Evolutionary conservation across 2,797 vertebrate genomes (phyloP), one percentile per base, ranked within the genome.

Genomic region (Anguilla obscura): DNA sequence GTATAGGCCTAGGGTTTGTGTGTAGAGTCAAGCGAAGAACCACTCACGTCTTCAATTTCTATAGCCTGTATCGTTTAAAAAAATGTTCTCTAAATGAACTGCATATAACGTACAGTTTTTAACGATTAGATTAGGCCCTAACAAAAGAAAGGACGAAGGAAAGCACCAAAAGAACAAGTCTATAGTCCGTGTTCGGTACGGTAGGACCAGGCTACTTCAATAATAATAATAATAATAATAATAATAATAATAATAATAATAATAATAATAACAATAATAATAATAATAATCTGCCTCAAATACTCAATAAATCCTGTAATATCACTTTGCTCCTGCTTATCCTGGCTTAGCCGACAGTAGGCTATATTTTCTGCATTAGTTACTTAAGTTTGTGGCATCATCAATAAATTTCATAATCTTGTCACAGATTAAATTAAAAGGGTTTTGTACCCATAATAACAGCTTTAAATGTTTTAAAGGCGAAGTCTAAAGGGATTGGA

Each of bases 381-480:
- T 94, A 95, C 95, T 96, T 94, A 95, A 95, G 92, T 96, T 96
- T 94, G 91, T 95, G 94, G 94, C 94, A 96, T 95, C 93, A 94
- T 95, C 95, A 95, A 93, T 95, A 92, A 94, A 94, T 94, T 93
- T 95, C 92, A 95, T 96, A 95, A 96, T 96, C 95, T 96, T 95
- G 94, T 95, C 95, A 95, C 94, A 95, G 95, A 96, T 95, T 95
- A 95, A 92, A 95, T 95, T 95, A 95, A 95, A 95, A 93, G 91
- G 93, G 91, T 91, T 95, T 95, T 94, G 92, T 95, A 89, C 88
- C 92, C 93, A 93, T 95, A 95, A 95, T 95, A 95, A 95, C 94
- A 95, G 93, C 95, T 96, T 96, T 95, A 94, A 93, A 95, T 94
- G 92, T 95, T 95, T 94, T 92, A 91, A 93, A 95, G 94, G 95